Percentiles rank a stretch among this genome's conserved stretches.
Evolutionary conservation across 2,113 vertebrate genomes (phyloP).

Genomic region (Macrotis lagotis): DNA sequence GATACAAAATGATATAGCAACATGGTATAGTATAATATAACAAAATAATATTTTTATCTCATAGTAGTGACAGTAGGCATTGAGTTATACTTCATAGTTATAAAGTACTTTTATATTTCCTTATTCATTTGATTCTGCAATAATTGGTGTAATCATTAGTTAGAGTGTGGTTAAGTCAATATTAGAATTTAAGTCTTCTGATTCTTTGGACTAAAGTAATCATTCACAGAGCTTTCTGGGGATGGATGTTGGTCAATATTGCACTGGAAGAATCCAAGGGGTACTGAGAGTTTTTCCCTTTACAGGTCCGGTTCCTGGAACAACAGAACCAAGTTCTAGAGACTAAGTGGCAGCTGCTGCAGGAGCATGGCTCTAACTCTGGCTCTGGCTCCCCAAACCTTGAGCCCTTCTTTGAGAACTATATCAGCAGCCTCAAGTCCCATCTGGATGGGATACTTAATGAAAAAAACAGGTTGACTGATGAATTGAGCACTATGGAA

Average conservation of each 20-base stretch:
- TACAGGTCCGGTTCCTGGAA: slow-evolving; percentile 49
- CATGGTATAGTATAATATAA: too few species aligned
- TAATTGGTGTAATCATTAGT: background rate
- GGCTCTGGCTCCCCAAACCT: slow-evolving; percentile 80
- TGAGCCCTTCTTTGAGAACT: slow-evolving; percentile 87
- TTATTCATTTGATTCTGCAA: background rate
- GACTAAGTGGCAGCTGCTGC: slow-evolving; percentile 59
- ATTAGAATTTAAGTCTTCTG: background rate
- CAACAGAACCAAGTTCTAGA: slow-evolving; percentile 58
- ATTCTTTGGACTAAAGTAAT: background rate
- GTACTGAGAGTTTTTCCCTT: background rate
- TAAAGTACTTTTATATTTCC: background rate
- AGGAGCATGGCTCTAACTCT: background rate
- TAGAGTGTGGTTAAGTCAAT: background rate
- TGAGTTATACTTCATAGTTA: background rate
- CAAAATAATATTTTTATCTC: background rate
- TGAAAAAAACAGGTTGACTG: slow-evolving; percentile 85
- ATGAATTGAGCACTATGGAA: slow-evolving; percentile 88
- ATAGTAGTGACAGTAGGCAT: background rate
- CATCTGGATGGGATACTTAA: slow-evolving; percentile 83
- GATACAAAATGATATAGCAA: too few species aligned
- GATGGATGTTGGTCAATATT: background rate
- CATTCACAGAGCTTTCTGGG: background rate
- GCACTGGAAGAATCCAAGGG: background rate
- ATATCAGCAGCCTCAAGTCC: slow-evolving; percentile 85